Conservation (phyloP, 2,113 vertebrate genomes). For the Piliocolobus tephrosceles region DNA sequence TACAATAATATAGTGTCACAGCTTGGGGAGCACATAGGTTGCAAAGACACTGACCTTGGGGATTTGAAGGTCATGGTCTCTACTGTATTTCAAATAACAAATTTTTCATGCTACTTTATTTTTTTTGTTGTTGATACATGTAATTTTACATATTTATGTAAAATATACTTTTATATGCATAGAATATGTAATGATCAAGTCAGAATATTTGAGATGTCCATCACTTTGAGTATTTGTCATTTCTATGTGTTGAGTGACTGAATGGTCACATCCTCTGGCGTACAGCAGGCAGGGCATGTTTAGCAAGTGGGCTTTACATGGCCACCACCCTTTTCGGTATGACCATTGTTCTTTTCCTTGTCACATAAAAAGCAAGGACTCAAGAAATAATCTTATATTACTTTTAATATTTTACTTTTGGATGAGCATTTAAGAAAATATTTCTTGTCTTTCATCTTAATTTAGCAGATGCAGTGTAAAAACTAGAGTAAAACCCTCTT, state of each 20-base stretch:
- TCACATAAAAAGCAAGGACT: not conserved
- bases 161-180: not conserved
- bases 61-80: not conserved
- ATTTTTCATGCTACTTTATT: not conserved
- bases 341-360: not conserved
- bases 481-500: not conserved
- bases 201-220: not conserved
- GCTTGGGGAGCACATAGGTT: not conserved
- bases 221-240: not conserved
- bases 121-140: not conserved
- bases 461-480: not conserved
- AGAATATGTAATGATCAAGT: not conserved
- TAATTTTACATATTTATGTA: not conserved
- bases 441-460: not conserved
- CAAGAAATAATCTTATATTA: not conserved
- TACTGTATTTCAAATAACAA: not conserved
- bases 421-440: not conserved
- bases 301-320: not conserved
- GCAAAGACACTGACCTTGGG: not conserved
- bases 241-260: not conserved
- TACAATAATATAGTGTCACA: not conserved
- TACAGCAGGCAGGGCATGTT: fast-evolving
- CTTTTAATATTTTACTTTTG: not conserved
- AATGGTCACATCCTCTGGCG: not conserved
- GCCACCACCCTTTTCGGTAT: not conserved